Conservation (phyloP, 2,113 vertebrate genomes). For the Sinocyclocheilus grahami region DNA sequence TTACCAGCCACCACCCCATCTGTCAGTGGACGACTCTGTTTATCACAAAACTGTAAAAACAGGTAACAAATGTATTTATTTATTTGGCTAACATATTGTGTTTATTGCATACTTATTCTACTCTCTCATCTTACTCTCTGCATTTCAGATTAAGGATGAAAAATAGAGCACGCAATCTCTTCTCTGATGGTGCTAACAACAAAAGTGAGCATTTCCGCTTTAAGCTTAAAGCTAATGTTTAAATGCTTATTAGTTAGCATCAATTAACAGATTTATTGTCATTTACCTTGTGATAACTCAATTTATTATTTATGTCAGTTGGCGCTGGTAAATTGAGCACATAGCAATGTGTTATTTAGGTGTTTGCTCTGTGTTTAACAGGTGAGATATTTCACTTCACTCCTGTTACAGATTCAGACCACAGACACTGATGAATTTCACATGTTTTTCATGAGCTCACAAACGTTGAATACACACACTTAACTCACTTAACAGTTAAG, state of each 20-base stretch:
- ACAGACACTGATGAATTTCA: neutral
- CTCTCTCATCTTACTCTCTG: constrained; percentile 16
- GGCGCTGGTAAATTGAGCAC: no score
- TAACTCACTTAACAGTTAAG: neutral
- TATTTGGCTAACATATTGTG: neutral
- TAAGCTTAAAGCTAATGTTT: neutral
- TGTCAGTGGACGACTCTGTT: constrained; percentile 59
- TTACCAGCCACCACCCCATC: constrained; percentile 62
- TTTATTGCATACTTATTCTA: constrained; percentile 1
- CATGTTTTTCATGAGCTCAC: neutral
- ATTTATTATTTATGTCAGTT: no score
- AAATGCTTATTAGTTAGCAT: neutral
- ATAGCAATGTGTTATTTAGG: neutral
- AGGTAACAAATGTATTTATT: constrained; percentile 57
- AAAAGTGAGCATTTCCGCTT: constrained; percentile 66
- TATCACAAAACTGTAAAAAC: constrained; percentile 63
- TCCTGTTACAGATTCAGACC: neutral
- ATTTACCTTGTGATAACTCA: neutral
- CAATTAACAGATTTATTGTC: neutral
- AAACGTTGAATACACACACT: neutral
- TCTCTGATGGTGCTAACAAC: constrained; percentile 62
- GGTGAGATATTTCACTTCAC: neutral
- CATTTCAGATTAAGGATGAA: constrained; percentile 67
- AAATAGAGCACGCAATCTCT: constrained; percentile 57
- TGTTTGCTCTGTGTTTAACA: neutral